Conservation (phyloP, 2,888 invertebrate genomes). For the Myopa tessellatipennis region DNA sequence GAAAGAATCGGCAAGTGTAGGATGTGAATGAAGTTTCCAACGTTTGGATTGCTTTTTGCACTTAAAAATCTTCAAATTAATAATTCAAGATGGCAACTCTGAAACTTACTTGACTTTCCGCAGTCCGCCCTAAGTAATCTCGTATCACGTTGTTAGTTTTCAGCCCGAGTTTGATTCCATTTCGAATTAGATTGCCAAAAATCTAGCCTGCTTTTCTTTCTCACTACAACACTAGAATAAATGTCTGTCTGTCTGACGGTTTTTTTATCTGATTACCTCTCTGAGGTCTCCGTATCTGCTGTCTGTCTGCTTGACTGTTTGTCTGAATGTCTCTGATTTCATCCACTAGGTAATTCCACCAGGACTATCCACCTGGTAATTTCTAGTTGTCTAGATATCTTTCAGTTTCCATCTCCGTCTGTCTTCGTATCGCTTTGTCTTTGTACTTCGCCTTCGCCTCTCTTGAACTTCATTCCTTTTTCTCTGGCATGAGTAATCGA, state of each 20-base stretch:
- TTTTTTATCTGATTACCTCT: background rate
- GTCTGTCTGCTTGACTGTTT: too few relatives aligned
- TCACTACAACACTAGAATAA: background rate
- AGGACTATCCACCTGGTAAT: background rate
- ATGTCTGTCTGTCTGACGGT: background rate
- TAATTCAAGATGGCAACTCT: too few relatives aligned
- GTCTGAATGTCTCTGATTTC: too few relatives aligned
- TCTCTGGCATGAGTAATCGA: background rate
- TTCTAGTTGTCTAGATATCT: background rate
- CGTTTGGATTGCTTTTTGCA: too few relatives aligned
- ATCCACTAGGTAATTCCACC: background rate
- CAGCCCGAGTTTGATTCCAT: background rate
- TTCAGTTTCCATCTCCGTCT: background rate
- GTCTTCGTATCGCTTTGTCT: background rate
- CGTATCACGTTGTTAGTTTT: too few relatives aligned
- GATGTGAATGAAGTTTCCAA: too few relatives aligned
- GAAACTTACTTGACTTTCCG: too few relatives aligned
- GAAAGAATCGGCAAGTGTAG: too few relatives aligned
- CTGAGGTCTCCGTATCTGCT: too few relatives aligned
- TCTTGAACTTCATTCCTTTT: too few relatives aligned
- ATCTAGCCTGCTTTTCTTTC: background rate
- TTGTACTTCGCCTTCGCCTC: background rate
- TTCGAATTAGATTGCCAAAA: background rate
- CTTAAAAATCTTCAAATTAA: too few relatives aligned
- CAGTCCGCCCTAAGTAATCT: too few relatives aligned